phyloP scores from a whole-genome alignment of 2,888 invertebrate species.

The Camptogramma bilineatum region DNA sequence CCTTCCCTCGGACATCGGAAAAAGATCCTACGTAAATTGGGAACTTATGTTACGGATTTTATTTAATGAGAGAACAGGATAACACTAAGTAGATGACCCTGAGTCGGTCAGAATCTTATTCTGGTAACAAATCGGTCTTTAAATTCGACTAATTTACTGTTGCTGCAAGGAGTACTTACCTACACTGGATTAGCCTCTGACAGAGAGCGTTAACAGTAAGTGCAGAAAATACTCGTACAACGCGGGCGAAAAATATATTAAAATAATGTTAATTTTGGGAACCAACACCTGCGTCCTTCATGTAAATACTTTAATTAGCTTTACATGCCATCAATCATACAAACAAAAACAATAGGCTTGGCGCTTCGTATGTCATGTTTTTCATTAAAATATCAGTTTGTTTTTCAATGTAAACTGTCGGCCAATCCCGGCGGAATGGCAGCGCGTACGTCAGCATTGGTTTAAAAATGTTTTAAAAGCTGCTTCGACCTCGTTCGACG shows the following conservation, averaged over 20 bases:
- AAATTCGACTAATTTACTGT: neutral
- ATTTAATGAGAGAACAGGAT: too few species aligned
- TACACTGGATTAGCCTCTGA: neutral
- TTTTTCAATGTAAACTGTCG: slow-evolving; percentile 15
- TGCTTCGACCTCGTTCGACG: slow-evolving; percentile 40
- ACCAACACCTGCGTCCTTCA: neutral
- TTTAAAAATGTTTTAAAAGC: slow-evolving; percentile 14
- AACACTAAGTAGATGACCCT: neutral
- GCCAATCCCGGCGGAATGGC: slow-evolving; percentile 4
- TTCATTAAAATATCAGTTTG: slow-evolving; percentile 2
- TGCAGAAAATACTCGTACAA: neutral
- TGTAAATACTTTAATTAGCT: neutral
- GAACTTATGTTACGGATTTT: too few species aligned
- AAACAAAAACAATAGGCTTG: neutral
- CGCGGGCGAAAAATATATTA: neutral
- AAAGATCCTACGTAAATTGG: too few species aligned
- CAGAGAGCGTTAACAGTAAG: neutral
- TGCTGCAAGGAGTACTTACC: neutral
- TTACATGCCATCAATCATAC: neutral
- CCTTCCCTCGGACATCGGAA: too few species aligned
- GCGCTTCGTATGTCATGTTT: slow-evolving; percentile 1
- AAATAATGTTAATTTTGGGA: slow-evolving; percentile 5
- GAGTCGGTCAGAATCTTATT: neutral
- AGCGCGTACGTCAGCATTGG: slow-evolving; percentile 25
- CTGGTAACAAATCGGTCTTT: neutral